phyloP scores from a whole-genome alignment of 1,140 invertebrate genomes.

The Brachionus koreanus region DNA sequence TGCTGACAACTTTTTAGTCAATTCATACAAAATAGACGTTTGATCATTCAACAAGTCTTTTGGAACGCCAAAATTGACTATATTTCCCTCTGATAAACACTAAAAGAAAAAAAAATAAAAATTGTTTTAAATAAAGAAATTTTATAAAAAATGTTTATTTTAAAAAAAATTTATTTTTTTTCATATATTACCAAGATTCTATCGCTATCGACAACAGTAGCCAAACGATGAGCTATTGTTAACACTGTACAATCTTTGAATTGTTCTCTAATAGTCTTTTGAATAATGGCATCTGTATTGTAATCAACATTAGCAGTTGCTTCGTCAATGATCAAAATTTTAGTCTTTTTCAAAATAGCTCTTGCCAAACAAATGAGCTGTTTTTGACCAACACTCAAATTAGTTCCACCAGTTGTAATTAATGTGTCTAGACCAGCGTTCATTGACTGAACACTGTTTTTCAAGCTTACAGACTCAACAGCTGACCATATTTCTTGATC shows the following conservation, averaged over 20 bases:
- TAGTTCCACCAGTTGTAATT: slow-evolving; percentile 21
- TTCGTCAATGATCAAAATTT: slow-evolving; percentile 89
- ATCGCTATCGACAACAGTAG: slow-evolving; percentile 79
- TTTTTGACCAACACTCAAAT: slow-evolving; percentile 75
- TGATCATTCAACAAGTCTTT: slow-evolving; percentile 12
- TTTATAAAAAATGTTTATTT: too few species aligned
- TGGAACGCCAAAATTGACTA: slow-evolving; percentile 33
- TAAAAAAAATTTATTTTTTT: neutral
- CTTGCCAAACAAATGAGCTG: slow-evolving; percentile 81
- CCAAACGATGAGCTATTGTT: slow-evolving; percentile 88
- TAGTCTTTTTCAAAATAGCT: slow-evolving; percentile 77
- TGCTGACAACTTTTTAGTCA: slow-evolving; percentile 20
- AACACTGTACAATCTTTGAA: slow-evolving; percentile 83
- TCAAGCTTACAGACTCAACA: slow-evolving; percentile 62
- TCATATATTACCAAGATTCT: slow-evolving; percentile 16
- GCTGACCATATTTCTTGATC: slow-evolving; percentile 51
- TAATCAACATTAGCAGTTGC: slow-evolving; percentile 70
- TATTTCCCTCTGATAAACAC: slow-evolving; percentile 35
- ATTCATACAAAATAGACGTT: slow-evolving; percentile 31
- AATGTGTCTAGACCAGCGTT: neutral
- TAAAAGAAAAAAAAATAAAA: slow-evolving; percentile 10
- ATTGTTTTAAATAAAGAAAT: neutral
- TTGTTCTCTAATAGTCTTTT: slow-evolving; percentile 79
- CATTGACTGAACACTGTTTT: neutral
- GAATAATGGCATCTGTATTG: slow-evolving; percentile 75